Evolutionary conservation across 2,888 invertebrate species (phyloP).

Genomic region (Masnerella sp.): DNA sequence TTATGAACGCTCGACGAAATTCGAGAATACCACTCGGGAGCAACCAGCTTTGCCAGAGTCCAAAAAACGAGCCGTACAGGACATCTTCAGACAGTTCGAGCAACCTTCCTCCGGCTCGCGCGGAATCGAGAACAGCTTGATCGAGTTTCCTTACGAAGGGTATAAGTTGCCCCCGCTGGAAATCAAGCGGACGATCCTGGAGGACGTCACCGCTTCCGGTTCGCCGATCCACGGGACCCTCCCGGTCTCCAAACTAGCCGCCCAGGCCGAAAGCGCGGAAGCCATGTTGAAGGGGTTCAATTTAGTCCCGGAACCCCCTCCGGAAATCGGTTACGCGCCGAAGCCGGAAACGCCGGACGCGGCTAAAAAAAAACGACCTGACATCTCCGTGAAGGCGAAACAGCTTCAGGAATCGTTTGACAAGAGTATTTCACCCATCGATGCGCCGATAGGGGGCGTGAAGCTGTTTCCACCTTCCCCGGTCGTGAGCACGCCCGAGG

Average conservation of each 20-base stretch:
- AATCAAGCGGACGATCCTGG: conserved; percentile 68
- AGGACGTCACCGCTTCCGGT: conserved; percentile 72
- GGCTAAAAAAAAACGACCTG: conserved; percentile 77
- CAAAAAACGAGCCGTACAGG: conserved; percentile 71
- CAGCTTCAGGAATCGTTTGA: conserved; percentile 81
- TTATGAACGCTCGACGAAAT: conserved; percentile 73
- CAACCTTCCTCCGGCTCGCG: conserved; percentile 65
- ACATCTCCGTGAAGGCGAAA: conserved; percentile 81
- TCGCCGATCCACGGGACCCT: conserved; percentile 72
- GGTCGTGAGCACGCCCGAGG: conserved; percentile 63
- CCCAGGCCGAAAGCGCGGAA: conserved; percentile 72
- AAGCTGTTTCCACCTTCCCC: conserved; percentile 78
- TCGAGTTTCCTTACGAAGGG: conserved; percentile 75
- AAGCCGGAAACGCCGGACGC: conserved; percentile 73
- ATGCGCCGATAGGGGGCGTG: conserved; percentile 81
- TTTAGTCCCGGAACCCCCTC: conserved; percentile 84
- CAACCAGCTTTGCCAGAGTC: conserved; percentile 62
- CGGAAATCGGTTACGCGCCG: conserved; percentile 83
- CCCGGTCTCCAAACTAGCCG: conserved; percentile 70
- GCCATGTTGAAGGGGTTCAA: conserved; percentile 78
- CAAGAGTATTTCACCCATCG: conserved; percentile 78
- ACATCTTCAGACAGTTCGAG: conserved; percentile 69
- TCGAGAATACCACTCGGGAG: conserved; percentile 66
- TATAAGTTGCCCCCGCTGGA: conserved; percentile 70
- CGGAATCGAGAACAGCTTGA: conserved; percentile 73